Base-by-base conservation (phyloP, 2,113 vertebrate species). In the Nothoprocta pentlandii region DNA sequence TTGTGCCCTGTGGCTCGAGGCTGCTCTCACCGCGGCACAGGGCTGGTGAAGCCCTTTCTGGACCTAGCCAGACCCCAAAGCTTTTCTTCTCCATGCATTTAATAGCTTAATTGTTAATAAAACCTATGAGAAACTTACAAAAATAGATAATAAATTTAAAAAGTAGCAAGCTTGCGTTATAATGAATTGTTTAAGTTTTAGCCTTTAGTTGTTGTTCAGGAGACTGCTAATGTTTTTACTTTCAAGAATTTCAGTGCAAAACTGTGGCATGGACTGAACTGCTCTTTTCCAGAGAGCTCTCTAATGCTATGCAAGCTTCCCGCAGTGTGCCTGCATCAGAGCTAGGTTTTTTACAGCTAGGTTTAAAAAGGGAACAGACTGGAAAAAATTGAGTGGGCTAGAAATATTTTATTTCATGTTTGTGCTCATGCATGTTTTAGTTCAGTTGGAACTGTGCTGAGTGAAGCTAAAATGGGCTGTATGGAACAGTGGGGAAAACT, bases 1-100 rank as follows among this genome's bases (percentile, higher is more conserved):
- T 94, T 87, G 83, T 93, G 91, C 77, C 36, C 6, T 70, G 64
- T 89, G 89, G 84, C 89, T 85, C 62, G 12, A 59, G 87, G 85
- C 79, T 87, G 74, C 62, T 53, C 62, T 61, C 32, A 19, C 41
- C 80, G 74, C 87, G 92, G 54, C 69, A 77, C 67, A 10, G 81
- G 83, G 26, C 42, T 91, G 64, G 16, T 80, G 22, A 14, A 92
- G 46, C 41, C 66, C 75, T 58, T 88, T 90, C 90, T 92, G 76
- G 69, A 94, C 83, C 80, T 80, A 92, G 73, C n/a, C 16, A 7
- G 30, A 67, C 39, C 7, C 28, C 54, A 78, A 64, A 5, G 34
- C 66, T 46, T 32, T 41, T 1, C 15, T 92, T 82, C 46, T 66
- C 39, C n/a, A 41, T 82, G 32, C 0, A 0, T 79, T 89, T 87